Percentiles rank a stretch among this genome's conserved stretches.
These are phyloP conservation scores for Scaeva pyrastri DNA, from an alignment of 2,888 invertebrate genomes.

Conservation along the genomic window DNA sequence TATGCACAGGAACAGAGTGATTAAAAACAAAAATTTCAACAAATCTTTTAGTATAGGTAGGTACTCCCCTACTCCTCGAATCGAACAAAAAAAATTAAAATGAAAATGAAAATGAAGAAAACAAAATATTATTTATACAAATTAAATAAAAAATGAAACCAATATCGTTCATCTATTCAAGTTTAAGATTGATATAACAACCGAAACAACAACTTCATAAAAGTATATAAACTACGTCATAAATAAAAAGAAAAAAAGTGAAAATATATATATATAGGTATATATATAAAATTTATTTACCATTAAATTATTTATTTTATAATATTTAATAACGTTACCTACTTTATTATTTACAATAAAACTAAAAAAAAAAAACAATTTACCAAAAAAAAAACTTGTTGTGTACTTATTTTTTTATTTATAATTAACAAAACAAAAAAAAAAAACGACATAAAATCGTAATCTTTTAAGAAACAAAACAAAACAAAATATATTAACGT, in stretches of 20 bases:
- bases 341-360: conserved; percentile 73
- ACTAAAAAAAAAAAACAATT: conserved; percentile 48
- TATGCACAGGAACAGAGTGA: conserved; percentile 73
- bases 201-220: conserved; percentile 54
- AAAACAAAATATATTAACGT: conserved; percentile 67
- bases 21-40: conserved; percentile 48
- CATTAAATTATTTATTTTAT: conserved; percentile 66
- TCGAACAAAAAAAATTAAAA: conserved; percentile 59
- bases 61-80: conserved; percentile 62
- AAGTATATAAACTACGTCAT: conserved; percentile 74
- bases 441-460: conserved; percentile 49
- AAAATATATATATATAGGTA: conserved; percentile 56
- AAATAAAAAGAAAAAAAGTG: conserved; percentile 49
- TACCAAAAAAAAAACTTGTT: conserved; percentile 63
- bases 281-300: conserved; percentile 66
- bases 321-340: conserved; percentile 67
- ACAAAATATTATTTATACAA: conserved; percentile 62
- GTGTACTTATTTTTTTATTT: conserved; percentile 75
- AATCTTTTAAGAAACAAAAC: conserved; percentile 43
- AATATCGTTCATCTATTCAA: conserved; percentile 73
- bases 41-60: conserved; percentile 61
- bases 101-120: conserved; percentile 35
- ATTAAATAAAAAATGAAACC: conserved; percentile 60
- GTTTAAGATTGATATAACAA: conserved; percentile 47
- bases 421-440: conserved; percentile 57